Evolutionary conservation across 2,888 invertebrate genomes (phyloP), one percentile per base, ranked within the genome.

Genomic region (Coremacera marginata): DNA sequence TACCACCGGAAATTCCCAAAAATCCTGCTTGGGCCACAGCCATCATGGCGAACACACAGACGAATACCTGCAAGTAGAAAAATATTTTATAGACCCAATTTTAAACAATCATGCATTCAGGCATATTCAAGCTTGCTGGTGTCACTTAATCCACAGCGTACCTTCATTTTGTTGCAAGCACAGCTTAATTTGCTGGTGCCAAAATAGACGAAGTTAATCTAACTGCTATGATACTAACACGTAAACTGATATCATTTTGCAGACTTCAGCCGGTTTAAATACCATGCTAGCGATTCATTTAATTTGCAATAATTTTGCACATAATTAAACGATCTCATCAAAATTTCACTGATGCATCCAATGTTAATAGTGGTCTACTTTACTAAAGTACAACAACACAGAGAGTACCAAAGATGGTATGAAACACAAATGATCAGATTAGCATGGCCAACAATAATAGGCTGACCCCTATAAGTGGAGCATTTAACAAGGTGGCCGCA

Each of bases 21-120:
- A 81, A 78, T 44, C 82, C 82, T 16, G 82, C 82, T 63, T 80
- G 80, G 11, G 80, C 76, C 25, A 73, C 79, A 22, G 81, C 80
- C 62, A 78, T 77, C 49, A 80, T n/a, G 34, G 80, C 81, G 60
- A 82, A 78, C 31, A 82, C 22, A 55, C 81, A 82, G 57, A 81
- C 78, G 79, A 82, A 81, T 76, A 81, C 78, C 82, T 81, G 57
- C 57, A 74, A 78, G 16, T 52, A 19, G 55, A 14, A 55, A 11
- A 11, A 16, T 7, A 8, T n/a, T 3, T 55, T 5, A 27, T 14
- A 37, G 8, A 8, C 37, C 3, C 8, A 31, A 16, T 14, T 44
- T 11, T 11, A 44, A 25, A 22, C 31, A 2, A 1, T 31, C n/a
- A 1, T 5, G 22, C 14, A 19, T 5, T 4, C 0, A 55, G 9